Base-by-base conservation (phyloP, 2,888 invertebrate species). In the Drosophila melanosoma region DNA sequence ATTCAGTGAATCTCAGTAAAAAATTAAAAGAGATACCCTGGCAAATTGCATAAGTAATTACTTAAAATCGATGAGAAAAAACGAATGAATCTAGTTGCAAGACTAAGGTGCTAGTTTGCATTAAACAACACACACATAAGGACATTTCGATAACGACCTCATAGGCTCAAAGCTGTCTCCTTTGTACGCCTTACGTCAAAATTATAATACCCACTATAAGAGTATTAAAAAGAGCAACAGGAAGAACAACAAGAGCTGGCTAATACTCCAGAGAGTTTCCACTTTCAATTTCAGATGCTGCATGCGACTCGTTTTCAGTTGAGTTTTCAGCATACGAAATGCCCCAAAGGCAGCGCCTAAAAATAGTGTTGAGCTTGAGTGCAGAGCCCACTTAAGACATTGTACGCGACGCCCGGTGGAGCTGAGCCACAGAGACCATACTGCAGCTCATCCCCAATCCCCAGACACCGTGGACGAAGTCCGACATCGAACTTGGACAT, bases 211-310 rank as follows among this genome's bases (percentile, higher is more conserved):
- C 38, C 26, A 26, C 26, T 32, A 26, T 5, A 32, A 32, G 29
- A 57, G 54, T 57, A 51, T 15, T 48, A 12, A 45, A 42, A 45
- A 20, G 67, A 40, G 3, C 12, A 45, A 45, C 15, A 23, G 8
- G 54, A 65, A 58, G 42, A 53, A 51, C 52, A 57, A 45, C 51
- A 57, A 57, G 68, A 51, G 58, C 65, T 63, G 42, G 49, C 65
- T 57, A 79, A 84, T 85, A 82, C 91, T 89, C 91, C 76, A 83
- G 90, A 89, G 91, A 87, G 82, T 89, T 91, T 78, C 87, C 91
- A 91, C 91, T 91, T 91, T 91, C 91, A 82, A 81, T 90, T 90
- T 90, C 82, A 73, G 83, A 79, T 83, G 60, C 76, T 69, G 82
- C 69, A 64, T 62, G 63, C 79, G 59, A 75, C 67, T 82, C 67